Evolutionary conservation across 2,113 vertebrate genomes (phyloP).

Genomic region (Pandion haliaetus): DNA sequence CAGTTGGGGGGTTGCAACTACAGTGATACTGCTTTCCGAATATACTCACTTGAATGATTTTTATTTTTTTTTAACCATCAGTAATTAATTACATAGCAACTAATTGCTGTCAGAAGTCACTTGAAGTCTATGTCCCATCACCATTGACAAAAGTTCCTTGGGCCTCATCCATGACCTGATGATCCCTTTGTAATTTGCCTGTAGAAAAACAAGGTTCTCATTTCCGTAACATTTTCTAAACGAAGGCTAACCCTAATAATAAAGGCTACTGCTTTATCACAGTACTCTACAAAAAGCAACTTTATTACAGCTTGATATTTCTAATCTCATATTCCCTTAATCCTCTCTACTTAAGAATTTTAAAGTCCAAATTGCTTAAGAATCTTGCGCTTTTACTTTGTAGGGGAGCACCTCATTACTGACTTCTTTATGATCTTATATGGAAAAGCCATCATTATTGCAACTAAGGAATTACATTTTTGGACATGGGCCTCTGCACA

Average conservation of each 20-base stretch:
- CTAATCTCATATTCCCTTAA: background rate
- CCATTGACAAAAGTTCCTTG: background rate
- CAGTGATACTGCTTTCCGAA: background rate
- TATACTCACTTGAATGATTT: background rate
- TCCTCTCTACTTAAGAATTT: background rate
- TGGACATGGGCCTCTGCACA: background rate
- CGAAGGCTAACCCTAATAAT: background rate
- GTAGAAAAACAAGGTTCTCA: background rate
- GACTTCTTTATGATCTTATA: background rate
- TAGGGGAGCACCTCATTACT: background rate
- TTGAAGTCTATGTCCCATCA: background rate
- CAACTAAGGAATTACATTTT: background rate
- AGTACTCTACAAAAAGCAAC: background rate
- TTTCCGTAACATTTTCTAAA: background rate
- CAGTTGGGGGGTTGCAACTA: background rate
- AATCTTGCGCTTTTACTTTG: background rate
- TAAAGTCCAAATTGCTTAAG: background rate
- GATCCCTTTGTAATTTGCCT: background rate
- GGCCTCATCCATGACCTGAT: background rate
- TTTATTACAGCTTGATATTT: background rate
- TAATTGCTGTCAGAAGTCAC: background rate
- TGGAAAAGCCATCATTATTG: background rate
- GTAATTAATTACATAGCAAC: background rate
- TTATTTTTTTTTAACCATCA: background rate
- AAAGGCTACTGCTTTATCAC: background rate